A percentile compares a stretch with the other conserved stretches of the same genome.
These are phyloP conservation scores for Cantharis rufa DNA, from an alignment of 2,888 invertebrate species.

Conservation along the genomic window DNA sequence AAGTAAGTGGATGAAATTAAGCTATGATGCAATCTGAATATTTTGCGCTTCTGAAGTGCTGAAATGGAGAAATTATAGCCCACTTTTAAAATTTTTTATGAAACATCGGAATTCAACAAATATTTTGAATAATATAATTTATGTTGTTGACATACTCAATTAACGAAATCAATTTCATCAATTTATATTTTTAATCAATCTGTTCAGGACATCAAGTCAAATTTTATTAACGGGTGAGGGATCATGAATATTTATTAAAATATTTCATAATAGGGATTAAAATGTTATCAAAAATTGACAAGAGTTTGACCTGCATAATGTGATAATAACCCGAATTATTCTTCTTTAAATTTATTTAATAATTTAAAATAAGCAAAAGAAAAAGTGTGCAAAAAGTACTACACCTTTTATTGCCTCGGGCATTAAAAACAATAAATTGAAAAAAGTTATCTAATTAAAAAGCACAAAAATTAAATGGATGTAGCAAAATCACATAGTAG, in stretches of 20 bases:
- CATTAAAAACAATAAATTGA: no score
- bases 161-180: not conserved
- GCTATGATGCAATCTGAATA: no score
- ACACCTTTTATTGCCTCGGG: no score
- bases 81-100: not conserved
- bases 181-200: not conserved
- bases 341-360: not conserved
- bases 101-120: not conserved
- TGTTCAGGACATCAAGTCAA: not conserved
- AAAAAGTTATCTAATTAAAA: no score
- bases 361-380: no score
- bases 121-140: not conserved
- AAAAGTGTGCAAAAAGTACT: no score
- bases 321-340: not conserved
- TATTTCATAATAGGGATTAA: not conserved
- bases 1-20: no score
- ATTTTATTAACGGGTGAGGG: not conserved
- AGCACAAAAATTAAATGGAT: no score
- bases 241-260: not conserved
- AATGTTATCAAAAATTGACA: not conserved
- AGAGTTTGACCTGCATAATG: not conserved
- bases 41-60: no score
- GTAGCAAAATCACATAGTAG: no score
- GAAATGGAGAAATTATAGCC: no score
- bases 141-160: not conserved